Conservation (phyloP, 2,888 invertebrate species). For the Euplexia lucipara region DNA sequence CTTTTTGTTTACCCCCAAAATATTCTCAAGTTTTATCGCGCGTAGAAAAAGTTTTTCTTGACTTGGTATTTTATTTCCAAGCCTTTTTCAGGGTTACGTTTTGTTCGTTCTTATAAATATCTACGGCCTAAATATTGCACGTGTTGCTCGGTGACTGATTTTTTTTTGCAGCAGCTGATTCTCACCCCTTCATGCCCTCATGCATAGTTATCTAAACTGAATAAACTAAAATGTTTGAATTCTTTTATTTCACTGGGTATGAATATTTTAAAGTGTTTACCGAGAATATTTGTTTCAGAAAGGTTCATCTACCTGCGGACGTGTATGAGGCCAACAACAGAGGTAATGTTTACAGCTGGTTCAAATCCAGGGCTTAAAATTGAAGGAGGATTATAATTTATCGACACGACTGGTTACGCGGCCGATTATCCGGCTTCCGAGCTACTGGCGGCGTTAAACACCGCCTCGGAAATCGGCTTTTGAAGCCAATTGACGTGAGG, state of each 20-base stretch:
- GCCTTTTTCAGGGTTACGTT: constrained; percentile 25
- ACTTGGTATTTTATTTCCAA: constrained; percentile 57
- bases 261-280: constrained; percentile 26
- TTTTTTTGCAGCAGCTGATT: constrained; percentile 1
- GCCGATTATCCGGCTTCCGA: constrained; percentile 65
- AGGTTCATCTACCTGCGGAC: constrained; percentile 10
- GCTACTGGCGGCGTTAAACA: constrained; percentile 58
- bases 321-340: constrained; percentile 32
- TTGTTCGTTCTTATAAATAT: constrained; percentile 31
- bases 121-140: constrained; percentile 22
- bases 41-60: constrained; percentile 53
- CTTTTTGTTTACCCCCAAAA: constrained; percentile 69
- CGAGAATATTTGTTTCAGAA: constrained; percentile 21
- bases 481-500: constrained; percentile 55
- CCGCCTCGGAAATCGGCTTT: constrained; percentile 57
- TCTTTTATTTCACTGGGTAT: constrained; percentile 14
- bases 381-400: constrained; percentile 64
- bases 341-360: constrained; percentile 43
- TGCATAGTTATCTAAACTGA: constrained; percentile 41
- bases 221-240: constrained; percentile 24
- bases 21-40: constrained; percentile 62
- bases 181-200: constrained; percentile 6
- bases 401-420: constrained; percentile 50
- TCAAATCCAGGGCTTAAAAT: constrained; percentile 58
- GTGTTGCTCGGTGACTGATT: constrained; percentile 13